Evolutionary conservation across 2,888 invertebrate genomes (phyloP), one percentile per base, ranked within the genome.

Genomic region (Tiphia femorata): DNA sequence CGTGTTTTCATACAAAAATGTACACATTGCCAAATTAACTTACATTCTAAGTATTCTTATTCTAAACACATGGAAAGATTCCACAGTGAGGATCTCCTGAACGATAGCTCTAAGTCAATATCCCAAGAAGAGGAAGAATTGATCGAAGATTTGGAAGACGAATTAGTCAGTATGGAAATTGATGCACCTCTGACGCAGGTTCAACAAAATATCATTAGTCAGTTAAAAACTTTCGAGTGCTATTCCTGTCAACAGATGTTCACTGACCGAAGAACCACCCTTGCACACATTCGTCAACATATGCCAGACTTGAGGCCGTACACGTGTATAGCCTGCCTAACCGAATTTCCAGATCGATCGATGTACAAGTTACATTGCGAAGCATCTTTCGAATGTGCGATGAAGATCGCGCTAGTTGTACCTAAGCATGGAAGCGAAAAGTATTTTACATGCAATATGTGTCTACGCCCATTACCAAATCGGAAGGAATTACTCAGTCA

Each of bases 371-470:
- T 74, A 0, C 83, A 83, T 40, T 83, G 83, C 43, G 75, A 72
- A 10, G 79, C 75, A 0, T 83, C 82, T 0, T 82, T 81, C 6
- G 88, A 88, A 54, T 89, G 88, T 62, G 88, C 88, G 0, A 87
- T 88, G 70, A 86, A 87, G 61, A 87, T 83, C 6, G 83, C 83
- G 2, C 58, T 79, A 1, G 83, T 83, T 0, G 59, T 79, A 2
- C 83, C 83, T 0, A 78, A 76, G 35, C 70, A 73, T 7, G 83
- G 83, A 0, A 63, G 65, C 2, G 82, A 83, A 23, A 79, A 78
- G 35, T 82, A 82, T 29, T 83, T 83, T 49, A 82, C 82, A 0
- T 83, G 83, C 37, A 83, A 82, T 49, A 83, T 83, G 83, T 83
- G 83, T 48, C 61, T 82, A 20, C 67, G 75, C 17, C 69, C 82